Conservation (phyloP, 2,797 vertebrate species). For the Falco cherrug region DNA sequence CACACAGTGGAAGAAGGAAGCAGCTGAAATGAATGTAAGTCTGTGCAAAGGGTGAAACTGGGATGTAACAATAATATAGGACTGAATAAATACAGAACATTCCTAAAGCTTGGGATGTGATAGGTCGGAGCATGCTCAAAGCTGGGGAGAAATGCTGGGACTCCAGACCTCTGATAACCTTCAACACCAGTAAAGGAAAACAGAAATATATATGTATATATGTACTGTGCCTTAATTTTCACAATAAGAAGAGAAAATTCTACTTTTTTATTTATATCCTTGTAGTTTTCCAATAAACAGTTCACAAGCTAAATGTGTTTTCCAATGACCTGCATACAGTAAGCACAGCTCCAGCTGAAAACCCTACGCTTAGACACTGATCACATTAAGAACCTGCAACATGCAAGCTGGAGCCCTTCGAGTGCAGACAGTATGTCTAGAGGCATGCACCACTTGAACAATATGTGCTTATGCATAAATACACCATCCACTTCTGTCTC, state of each 20-base stretch:
- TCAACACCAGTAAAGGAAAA: not conserved
- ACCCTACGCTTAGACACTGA: not conserved
- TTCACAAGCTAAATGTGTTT: not conserved
- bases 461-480: constrained; percentile 51
- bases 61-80: not conserved
- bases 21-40: not conserved
- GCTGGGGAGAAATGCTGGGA: not conserved
- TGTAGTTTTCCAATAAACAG: not conserved
- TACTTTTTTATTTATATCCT: not conserved
- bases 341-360: not conserved
- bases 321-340: not conserved
- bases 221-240: not conserved
- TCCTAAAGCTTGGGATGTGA: not conserved
- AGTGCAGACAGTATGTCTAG: not conserved
- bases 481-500: not conserved
- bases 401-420: constrained; percentile 21
- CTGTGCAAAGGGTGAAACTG: not conserved
- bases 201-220: not conserved
- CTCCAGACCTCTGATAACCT: not conserved
- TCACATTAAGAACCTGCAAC: constrained; percentile 31
- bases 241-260: not conserved
- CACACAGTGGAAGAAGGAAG: not conserved
- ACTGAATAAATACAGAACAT: not conserved
- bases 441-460: not conserved
- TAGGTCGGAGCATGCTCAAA: not conserved